phyloP scores from a whole-genome alignment of 2,797 vertebrate species.

The Myotis myotis region DNA sequence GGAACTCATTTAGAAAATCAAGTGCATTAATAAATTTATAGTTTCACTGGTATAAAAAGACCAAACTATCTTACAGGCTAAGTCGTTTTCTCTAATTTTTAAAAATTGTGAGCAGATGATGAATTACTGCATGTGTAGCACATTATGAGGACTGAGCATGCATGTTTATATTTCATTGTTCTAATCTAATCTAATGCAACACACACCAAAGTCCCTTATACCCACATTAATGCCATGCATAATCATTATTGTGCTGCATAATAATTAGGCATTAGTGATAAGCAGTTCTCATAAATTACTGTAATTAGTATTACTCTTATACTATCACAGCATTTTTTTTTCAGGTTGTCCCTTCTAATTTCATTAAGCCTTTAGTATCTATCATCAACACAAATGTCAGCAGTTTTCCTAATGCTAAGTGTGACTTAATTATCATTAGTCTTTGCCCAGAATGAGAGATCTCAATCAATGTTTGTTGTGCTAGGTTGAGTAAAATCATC shows the following conservation, averaged over 20 bases:
- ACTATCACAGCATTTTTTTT: slow-evolving; percentile 48
- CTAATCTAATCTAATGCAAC: slow-evolving; percentile 66
- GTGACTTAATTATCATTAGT: slow-evolving; percentile 63
- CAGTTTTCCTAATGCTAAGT: slow-evolving; percentile 44
- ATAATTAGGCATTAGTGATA: slow-evolving; percentile 76
- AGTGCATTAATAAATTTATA: slow-evolving; percentile 59
- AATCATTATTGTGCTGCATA: slow-evolving; percentile 65
- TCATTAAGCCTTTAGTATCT: slow-evolving; percentile 73
- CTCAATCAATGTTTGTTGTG: slow-evolving; percentile 39
- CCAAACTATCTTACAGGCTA: background rate
- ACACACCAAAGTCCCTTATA: slow-evolving; percentile 52
- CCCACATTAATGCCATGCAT: slow-evolving; percentile 58
- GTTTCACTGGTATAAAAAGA: slow-evolving; percentile 9
- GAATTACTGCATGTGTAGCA: slow-evolving; percentile 33
- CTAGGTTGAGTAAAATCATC: slow-evolving; percentile 16
- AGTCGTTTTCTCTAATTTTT: slow-evolving; percentile 48
- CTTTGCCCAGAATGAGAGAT: slow-evolving; percentile 51
- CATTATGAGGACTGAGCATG: background rate
- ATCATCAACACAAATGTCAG: slow-evolving; percentile 62
- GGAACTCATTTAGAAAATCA: slow-evolving; percentile 58
- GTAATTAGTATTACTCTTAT: slow-evolving; percentile 72
- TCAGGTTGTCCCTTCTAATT: slow-evolving; percentile 62
- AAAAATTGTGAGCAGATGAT: slow-evolving; percentile 59
- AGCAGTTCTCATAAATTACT: slow-evolving; percentile 76
- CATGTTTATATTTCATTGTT: slow-evolving; percentile 72